Evolutionary conservation across 2,797 vertebrate species (phyloP).

Genomic region (Acanthornis magna): DNA sequence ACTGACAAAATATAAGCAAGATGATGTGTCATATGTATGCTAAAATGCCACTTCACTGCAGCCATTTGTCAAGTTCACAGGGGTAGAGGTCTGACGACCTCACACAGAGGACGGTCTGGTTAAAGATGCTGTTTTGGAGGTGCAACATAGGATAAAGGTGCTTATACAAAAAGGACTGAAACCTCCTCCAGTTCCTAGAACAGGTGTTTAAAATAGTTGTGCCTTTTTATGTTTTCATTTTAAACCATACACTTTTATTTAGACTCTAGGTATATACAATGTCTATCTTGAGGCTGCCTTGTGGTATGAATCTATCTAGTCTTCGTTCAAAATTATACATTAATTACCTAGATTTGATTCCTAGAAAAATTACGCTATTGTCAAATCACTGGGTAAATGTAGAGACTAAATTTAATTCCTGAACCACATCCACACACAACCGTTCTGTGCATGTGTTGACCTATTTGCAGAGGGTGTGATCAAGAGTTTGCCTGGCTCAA

Average conservation of each 20-base stretch:
- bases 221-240: background rate
- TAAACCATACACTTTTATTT: background rate
- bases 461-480: conserved; percentile 54
- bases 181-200: background rate
- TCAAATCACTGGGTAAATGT: background rate
- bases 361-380: conserved; percentile 24
- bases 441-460: background rate
- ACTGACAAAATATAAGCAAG: background rate
- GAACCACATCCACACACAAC: conserved; percentile 15
- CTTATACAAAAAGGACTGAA: background rate
- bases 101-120: background rate
- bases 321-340: background rate
- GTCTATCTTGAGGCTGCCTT: background rate
- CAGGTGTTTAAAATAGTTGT: conserved; percentile 30
- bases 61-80: background rate
- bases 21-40: background rate
- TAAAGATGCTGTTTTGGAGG: background rate
- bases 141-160: background rate
- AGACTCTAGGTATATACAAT: background rate
- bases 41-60: background rate
- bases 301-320: background rate
- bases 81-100: background rate
- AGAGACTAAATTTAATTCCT: conserved; percentile 37
- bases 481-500: background rate
- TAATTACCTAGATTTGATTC: conserved; percentile 1